Conservation (phyloP, 2,113 vertebrate species). For the Hemiprocne comata region DNA sequence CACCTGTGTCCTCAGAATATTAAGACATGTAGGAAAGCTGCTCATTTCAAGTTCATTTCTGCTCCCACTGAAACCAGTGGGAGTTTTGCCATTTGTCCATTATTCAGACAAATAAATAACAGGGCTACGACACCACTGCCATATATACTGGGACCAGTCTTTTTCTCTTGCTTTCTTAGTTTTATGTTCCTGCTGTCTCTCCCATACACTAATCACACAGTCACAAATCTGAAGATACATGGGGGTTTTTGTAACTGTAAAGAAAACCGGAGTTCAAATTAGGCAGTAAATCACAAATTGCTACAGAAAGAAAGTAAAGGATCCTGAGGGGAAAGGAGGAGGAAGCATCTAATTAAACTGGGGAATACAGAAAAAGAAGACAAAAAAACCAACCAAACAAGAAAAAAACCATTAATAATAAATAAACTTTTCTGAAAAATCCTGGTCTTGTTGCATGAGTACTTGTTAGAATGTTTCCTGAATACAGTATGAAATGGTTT, state of each 20-base stretch:
- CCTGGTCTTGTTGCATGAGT: not conserved
- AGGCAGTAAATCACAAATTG: slow-evolving; percentile 9
- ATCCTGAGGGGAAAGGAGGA: not conserved
- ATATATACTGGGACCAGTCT: not conserved
- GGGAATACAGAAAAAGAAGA: not conserved
- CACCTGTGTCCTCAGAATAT: slow-evolving; percentile 62
- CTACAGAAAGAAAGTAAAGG: not conserved
- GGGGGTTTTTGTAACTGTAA: not conserved
- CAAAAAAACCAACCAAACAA: not conserved
- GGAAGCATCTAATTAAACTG: not conserved
- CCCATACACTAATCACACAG: not conserved
- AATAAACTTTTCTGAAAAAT: not conserved
- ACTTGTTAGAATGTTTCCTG: not conserved
- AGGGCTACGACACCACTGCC: not conserved
- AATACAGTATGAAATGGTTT: not conserved
- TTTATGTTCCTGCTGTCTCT: not conserved
- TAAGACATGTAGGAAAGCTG: slow-evolving; percentile 32
- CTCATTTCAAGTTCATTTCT: slow-evolving; percentile 40
- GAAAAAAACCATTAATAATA: not conserved
- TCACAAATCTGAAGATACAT: not conserved
- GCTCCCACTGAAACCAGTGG: slow-evolving; percentile 16
- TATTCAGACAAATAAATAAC: slow-evolving; percentile 25
- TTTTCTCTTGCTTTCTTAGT: not conserved
- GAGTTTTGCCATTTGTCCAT: slow-evolving; percentile 42
- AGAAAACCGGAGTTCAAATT: not conserved